A percentile compares a stretch with the other conserved stretches of the same genome.
These are phyloP conservation scores for Hemitrygon akajei DNA, from an alignment of 2,797 vertebrate species.

Conservation along the genomic window DNA sequence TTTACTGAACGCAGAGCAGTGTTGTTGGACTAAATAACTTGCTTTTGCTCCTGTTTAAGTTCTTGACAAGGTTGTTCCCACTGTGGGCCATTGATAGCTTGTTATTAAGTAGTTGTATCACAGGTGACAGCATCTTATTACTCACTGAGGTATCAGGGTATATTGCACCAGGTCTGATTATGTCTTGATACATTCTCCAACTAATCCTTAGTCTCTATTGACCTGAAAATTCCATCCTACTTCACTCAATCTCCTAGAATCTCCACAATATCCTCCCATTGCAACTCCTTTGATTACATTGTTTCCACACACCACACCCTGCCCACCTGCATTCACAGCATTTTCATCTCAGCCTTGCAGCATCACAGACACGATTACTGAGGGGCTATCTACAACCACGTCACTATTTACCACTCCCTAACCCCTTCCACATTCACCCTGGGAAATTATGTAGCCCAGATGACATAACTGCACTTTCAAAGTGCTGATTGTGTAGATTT, in stretches of 20 bases:
- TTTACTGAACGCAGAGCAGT: too few species aligned
- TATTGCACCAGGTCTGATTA: background rate
- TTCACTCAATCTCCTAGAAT: background rate
- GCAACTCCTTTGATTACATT: background rate
- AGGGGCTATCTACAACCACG: background rate
- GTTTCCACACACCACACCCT: background rate
- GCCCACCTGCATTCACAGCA: background rate
- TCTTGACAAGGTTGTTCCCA: background rate
- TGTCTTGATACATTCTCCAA: background rate
- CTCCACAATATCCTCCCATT: background rate
- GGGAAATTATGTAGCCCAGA: background rate
- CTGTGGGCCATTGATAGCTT: background rate
- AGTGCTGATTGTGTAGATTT: background rate
- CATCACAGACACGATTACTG: background rate
- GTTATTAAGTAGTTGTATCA: background rate
- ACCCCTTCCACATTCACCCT: background rate
- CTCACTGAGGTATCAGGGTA: background rate
- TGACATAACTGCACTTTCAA: background rate
- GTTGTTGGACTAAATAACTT: too few species aligned
- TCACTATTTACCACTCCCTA: background rate
- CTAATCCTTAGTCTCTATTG: background rate
- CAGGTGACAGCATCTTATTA: background rate
- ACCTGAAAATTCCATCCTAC: background rate
- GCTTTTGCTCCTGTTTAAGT: too few species aligned
- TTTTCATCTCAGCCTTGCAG: background rate